Base-by-base conservation (phyloP, 2,888 invertebrate genomes). In the Metacarcinus magister region DNA sequence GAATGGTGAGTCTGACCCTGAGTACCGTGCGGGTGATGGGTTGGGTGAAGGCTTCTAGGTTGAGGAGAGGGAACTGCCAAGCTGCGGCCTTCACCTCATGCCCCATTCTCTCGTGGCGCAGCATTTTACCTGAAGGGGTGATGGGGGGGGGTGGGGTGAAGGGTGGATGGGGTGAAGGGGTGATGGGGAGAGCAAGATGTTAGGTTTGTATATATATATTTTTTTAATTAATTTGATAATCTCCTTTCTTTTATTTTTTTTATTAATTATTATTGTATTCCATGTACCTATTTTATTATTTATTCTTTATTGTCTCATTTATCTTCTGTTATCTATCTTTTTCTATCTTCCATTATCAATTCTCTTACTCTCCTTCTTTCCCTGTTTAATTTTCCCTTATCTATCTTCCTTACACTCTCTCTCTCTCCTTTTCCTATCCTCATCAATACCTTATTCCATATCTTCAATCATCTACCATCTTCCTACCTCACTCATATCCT, bases 11-110 rank as follows among this genome's bases (percentile, higher is more conserved):
- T 96, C 98, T 98, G 97, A 99, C 99, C 97, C 99, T 98, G 23
- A 99, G 98, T 5, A 99, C 98, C 0, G 99, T 99, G 92, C 99
- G 98, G 0, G 99, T 99, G 97, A 99, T 99, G 0, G 99, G 99
- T 97, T 99, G 99, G 13, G 99, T 98, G 48, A 98, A 98, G 0
- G 99, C 98, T 54, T 99, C 99, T 97, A 99, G 98, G 54, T 98
- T 98, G 3, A 99, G 97, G 16, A 98, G 97, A 0, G 99, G 99
- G 97, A 99, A 98, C 97, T 99, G 98, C 32, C 98, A 98, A 0
- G 99, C 99, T 97, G 98, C 99, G 97, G 98, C 98, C 97, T 99
- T 99, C 0, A 99, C 98, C 54, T 98, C 98, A 3, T 98, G 98
- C 0, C 98, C 99, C 97, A 98, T 98, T 97, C 98, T 98, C 82